phyloP scores from a whole-genome alignment of 2,113 vertebrate genomes.

The Macroglossus sobrinus region DNA sequence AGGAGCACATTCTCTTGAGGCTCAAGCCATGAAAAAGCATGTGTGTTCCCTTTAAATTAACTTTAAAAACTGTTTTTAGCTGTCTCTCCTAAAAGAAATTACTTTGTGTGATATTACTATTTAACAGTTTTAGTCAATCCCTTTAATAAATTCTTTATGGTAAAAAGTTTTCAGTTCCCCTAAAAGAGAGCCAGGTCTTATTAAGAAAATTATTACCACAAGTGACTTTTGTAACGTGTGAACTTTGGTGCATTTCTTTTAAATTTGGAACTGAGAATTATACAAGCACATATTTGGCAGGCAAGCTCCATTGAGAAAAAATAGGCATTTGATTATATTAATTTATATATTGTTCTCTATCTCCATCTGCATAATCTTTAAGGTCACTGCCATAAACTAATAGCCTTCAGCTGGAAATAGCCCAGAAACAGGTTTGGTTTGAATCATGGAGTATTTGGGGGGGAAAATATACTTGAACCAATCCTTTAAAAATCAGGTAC shows the following conservation, averaged over 20 bases:
- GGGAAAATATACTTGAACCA: not conserved
- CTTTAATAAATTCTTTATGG: not conserved
- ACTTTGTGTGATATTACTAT: not conserved
- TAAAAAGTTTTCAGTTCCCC: not conserved
- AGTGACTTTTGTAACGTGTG: not conserved
- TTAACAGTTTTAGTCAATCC: not conserved
- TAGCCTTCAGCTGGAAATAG: not conserved
- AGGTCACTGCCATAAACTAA: not conserved
- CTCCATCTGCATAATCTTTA: not conserved
- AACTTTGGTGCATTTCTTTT: not conserved
- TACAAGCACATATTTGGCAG: not conserved
- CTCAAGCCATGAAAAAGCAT: not conserved
- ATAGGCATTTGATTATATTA: not conserved
- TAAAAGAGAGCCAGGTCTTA: not conserved
- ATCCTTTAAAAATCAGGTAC: not conserved
- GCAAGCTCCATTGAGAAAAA: not conserved
- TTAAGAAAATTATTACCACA: not conserved
- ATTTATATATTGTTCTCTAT: not conserved
- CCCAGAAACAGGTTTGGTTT: not conserved
- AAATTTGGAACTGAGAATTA: slow-evolving; percentile 27
- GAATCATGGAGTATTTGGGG: not conserved
- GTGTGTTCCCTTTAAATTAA: not conserved
- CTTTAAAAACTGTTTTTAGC: not conserved
- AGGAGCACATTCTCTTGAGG: not conserved
- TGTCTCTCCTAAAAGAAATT: not conserved